These are phyloP conservation scores for Meriones unguiculatus DNA, from an alignment of 2,113 vertebrate species.

Conservation along the genomic window DNA sequence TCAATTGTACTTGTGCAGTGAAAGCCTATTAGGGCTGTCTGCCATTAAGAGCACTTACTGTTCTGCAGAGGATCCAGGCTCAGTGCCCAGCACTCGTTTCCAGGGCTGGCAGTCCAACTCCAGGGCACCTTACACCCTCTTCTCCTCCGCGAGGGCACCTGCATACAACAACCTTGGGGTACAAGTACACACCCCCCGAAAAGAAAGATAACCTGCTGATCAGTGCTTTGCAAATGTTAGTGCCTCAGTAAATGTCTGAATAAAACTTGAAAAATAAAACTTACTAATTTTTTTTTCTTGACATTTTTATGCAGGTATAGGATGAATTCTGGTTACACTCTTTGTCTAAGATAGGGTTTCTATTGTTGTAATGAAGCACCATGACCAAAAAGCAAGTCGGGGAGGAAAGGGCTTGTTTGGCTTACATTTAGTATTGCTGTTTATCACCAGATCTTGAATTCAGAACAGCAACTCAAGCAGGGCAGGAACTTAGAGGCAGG, in stretches of 20 bases:
- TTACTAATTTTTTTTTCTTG: neutral
- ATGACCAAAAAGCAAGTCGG: neutral
- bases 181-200: too few species aligned
- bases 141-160: neutral
- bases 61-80: neutral
- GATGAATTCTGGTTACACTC: neutral
- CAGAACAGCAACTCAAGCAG: neutral
- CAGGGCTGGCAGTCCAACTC: neutral
- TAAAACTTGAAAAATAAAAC: neutral
- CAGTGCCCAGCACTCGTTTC: too few species aligned
- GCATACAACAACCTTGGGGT: neutral
- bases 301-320: neutral
- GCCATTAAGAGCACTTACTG: neutral
- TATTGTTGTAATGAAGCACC: neutral
- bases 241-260: neutral
- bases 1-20: fast-evolving
- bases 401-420: neutral
- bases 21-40: neutral
- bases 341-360: neutral
- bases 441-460: neutral
- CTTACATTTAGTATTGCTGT: neutral
- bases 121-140: neutral
- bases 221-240: neutral
- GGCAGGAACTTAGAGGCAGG: neutral
- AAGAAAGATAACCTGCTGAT: neutral